These are phyloP conservation scores for Lycaena phlaeas DNA, from an alignment of 2,888 invertebrate species.

Conservation along the genomic window DNA sequence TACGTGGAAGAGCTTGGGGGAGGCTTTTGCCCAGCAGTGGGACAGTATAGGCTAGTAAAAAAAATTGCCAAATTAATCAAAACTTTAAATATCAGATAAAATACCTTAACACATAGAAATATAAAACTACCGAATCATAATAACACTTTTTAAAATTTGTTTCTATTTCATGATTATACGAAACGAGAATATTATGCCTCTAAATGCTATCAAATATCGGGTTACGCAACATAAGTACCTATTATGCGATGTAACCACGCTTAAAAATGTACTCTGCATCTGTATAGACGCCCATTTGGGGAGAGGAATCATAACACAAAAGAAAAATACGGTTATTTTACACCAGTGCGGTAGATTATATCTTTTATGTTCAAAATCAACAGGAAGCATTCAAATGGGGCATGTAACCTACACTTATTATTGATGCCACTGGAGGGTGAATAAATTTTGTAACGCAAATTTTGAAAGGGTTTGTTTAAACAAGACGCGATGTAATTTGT, in stretches of 20 bases:
- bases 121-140: neutral
- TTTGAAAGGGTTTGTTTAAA: constrained; percentile 58
- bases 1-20: no score
- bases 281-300: constrained; percentile 46
- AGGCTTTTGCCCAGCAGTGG: no score
- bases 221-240: constrained; percentile 23
- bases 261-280: constrained; percentile 30
- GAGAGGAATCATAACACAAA: constrained; percentile 62
- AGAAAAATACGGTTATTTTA: constrained; percentile 70
- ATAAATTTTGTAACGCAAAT: constrained; percentile 56
- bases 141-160: neutral
- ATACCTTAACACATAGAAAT: no score
- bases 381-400: constrained; percentile 71
- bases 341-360: constrained; percentile 71
- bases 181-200: constrained; percentile 14
- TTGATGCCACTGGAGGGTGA: constrained; percentile 64
- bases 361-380: constrained; percentile 70
- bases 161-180: constrained; percentile 11
- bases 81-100: no score
- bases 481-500: constrained; percentile 16
- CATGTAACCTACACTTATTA: constrained; percentile 72
- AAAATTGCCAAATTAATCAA: no score
- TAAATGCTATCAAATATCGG: constrained; percentile 22
- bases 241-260: constrained; percentile 37
- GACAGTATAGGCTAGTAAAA: no score